A percentile compares a stretch with the other conserved stretches of the same genome.
These are phyloP conservation scores for Campylomormyrus numenius DNA, from an alignment of 2,113 vertebrate species.

Conservation along the genomic window DNA sequence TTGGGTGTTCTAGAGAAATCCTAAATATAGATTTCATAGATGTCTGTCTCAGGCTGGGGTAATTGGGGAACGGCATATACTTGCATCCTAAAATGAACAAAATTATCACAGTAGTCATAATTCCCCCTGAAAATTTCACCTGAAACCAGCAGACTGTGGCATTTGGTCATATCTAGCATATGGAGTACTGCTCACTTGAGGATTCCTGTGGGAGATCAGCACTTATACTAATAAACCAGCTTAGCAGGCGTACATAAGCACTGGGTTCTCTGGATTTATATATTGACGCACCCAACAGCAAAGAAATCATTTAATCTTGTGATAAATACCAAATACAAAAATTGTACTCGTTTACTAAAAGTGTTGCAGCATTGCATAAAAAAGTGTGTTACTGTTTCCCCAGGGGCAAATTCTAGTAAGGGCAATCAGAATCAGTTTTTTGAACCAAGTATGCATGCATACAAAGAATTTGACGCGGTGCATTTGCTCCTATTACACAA, in stretches of 20 bases:
- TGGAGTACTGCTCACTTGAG: background rate
- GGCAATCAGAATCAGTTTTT: background rate
- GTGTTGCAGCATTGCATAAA: background rate
- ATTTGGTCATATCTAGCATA: background rate
- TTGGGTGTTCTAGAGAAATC: background rate
- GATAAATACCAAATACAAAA: background rate
- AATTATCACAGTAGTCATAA: background rate
- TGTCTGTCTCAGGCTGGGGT: background rate
- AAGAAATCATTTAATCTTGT: background rate
- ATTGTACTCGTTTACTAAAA: background rate
- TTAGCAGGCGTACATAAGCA: background rate
- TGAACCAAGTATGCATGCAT: background rate
- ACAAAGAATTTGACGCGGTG: background rate
- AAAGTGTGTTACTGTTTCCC: background rate
- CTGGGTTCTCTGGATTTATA: background rate
- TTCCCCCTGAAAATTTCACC: background rate
- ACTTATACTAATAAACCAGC: background rate
- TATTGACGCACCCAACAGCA: background rate
- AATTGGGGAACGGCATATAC: background rate
- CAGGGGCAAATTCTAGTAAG: background rate
- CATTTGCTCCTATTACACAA: background rate
- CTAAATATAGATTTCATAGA: constrained; percentile 6
- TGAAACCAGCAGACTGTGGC: background rate
- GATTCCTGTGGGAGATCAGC: background rate
- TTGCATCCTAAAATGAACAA: background rate